Base-by-base conservation (phyloP, 1,140 invertebrate species). In the Anoplophora glabripennis region DNA sequence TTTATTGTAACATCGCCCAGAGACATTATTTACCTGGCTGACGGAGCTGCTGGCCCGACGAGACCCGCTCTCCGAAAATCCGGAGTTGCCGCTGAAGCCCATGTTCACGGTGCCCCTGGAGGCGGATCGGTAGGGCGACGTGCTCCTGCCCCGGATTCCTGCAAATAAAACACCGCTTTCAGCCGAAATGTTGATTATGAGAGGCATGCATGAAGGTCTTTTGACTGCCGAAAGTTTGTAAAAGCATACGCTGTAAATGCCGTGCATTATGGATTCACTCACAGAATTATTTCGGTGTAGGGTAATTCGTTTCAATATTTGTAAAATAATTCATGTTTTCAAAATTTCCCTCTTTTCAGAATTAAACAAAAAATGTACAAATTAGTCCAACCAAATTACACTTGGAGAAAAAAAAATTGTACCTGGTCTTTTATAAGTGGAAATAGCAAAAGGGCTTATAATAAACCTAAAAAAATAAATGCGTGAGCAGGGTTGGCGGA, bases 21-120 rank as follows among this genome's bases (percentile, higher is more conserved):
- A n/a, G n/a, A n/a, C n/a, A 28, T 51, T 42, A n/a, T 52, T 54
- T 65, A 87, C 86, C 81, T 88, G 86, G 61, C 86, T 88, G 7
- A 88, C 85, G 4, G 84, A 88, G 71, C 85, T 88, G 61, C 85
- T 87, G 15, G 85, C 85, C 63, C 86, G 72, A 54, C 87, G 78
- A 1, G 85, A 88, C 1, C 82, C 82, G 4, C 74, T 75, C 28
- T 86, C 84, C 7, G 80, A 81, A 63, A 80, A 79, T 11, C 75
- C 77, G 53, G 76, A n/a, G n/a, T n/a, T n/a, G n/a, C n/a, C n/a
- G n/a, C n/a, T n/a, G n/a, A n/a, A 80, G 42, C 76, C 76, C 57
- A 78, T 64, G 65, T 78, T 82, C 36, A 77, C 76, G 2, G 77
- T 76, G 7, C 82, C 81, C 17, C 76, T 76, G 28, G 79, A 65